phyloP scores from a whole-genome alignment of 2,888 invertebrate species.

The Mesoligia furuncula region DNA sequence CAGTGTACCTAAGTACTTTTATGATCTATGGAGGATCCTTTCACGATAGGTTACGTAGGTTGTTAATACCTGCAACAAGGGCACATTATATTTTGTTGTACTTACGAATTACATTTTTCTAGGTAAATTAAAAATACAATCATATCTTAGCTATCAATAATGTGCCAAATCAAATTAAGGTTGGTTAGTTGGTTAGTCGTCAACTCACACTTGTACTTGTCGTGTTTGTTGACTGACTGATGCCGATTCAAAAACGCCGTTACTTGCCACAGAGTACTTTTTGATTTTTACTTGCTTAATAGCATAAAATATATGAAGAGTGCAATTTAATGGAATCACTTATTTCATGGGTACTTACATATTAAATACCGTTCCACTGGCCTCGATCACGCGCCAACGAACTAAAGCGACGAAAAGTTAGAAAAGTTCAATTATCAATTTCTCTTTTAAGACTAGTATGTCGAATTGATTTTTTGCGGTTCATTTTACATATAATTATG shows the following conservation, averaged over 20 bases:
- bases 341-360: constrained; percentile 57
- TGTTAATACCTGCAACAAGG: no score
- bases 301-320: constrained; percentile 52
- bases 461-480: constrained; percentile 32
- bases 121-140: no score
- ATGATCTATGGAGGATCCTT: no score
- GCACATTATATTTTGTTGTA: no score
- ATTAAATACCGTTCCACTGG: constrained; percentile 67
- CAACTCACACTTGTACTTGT: constrained; percentile 32
- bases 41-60: no score
- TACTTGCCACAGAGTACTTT: no score
- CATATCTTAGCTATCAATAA: no score
- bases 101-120: no score
- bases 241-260: constrained; percentile 45
- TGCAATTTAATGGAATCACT: constrained; percentile 59
- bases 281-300: no score
- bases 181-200: constrained; percentile 35
- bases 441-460: constrained; percentile 57
- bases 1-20: no score
- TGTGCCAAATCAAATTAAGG: constrained; percentile 12
- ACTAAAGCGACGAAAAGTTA: constrained; percentile 59
- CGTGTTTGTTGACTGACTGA: constrained; percentile 22
- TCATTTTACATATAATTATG: constrained; percentile 21
- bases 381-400: constrained; percentile 67
- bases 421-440: constrained; percentile 67